Percentiles rank a stretch among this genome's conserved stretches.
Evolutionary conservation across 2,113 vertebrate genomes (phyloP).

Genomic region (Catagonus wagneri): DNA sequence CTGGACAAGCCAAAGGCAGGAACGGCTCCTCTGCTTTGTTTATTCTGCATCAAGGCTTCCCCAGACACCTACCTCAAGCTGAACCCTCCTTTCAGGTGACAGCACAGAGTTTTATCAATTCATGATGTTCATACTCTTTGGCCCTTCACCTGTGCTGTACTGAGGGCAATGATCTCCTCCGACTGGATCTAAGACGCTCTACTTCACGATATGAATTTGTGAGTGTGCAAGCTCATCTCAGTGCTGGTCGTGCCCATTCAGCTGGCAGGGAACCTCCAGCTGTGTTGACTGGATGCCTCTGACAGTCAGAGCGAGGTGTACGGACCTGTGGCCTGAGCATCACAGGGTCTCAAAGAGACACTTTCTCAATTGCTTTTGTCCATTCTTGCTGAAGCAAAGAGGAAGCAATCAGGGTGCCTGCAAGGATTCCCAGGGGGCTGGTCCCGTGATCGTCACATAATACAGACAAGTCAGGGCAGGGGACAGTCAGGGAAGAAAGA

Average conservation of each 20-base stretch:
- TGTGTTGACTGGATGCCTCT: neutral
- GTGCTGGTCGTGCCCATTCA: rapidly evolving
- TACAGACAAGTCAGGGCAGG: constrained; percentile 33
- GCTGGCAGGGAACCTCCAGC: rapidly evolving
- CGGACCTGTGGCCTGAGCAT: neutral
- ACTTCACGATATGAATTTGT: no score
- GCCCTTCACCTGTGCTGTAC: neutral
- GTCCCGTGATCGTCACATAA: neutral
- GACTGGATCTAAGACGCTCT: neutral
- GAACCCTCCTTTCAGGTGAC: neutral
- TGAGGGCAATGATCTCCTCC: neutral
- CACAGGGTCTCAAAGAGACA: neutral
- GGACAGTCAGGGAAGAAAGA: neutral
- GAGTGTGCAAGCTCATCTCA: neutral
- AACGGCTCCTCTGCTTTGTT: neutral
- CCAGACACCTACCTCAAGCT: neutral
- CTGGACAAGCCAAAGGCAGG: neutral
- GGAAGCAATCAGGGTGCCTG: neutral
- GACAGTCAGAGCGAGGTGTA: neutral
- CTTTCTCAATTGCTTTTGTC: neutral
- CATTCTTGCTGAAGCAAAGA: neutral
- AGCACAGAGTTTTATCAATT: neutral
- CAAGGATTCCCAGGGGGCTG: neutral
- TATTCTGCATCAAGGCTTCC: neutral
- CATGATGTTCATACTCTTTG: neutral